Evolutionary conservation across 2,797 vertebrate genomes (phyloP).

Genomic region (Syngnathus rostellatus): DNA sequence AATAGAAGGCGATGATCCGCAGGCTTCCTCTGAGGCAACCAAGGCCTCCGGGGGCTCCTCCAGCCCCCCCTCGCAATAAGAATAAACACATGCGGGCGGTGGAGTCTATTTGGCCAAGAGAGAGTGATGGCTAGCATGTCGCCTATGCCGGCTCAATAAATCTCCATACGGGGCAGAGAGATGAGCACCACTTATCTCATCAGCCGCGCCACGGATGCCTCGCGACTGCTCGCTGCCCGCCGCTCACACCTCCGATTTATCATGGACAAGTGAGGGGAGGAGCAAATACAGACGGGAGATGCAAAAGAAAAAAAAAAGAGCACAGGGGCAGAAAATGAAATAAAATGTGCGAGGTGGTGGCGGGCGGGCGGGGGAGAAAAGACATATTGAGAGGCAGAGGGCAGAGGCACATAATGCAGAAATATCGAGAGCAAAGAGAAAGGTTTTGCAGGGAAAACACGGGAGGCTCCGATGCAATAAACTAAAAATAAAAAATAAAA

Average conservation of each 20-base stretch:
- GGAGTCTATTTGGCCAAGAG: constrained; percentile 76
- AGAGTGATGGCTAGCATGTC: constrained; percentile 85
- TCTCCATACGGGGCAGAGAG: constrained; percentile 86
- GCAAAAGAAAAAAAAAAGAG: constrained; percentile 47
- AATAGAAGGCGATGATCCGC: constrained; percentile 85
- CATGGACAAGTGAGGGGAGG: constrained; percentile 53
- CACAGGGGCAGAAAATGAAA: constrained; percentile 58
- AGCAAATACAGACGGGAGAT: constrained; percentile 53
- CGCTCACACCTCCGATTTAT: constrained; percentile 82
- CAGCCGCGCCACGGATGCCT: constrained; percentile 76
- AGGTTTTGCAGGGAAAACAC: constrained; percentile 76
- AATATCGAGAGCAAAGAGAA: constrained; percentile 85
- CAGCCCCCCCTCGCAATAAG: constrained; percentile 79
- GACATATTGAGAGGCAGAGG: constrained; percentile 66
- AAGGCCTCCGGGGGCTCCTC: constrained; percentile 65
- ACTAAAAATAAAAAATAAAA: constrained; percentile 72
- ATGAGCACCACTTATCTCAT: constrained; percentile 88
- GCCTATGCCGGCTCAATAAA: constrained; percentile 91
- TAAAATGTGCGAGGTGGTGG: constrained; percentile 38
- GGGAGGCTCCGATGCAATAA: constrained; percentile 65
- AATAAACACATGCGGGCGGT: constrained; percentile 84
- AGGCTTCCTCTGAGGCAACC: constrained; percentile 59
- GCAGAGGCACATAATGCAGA: constrained; percentile 81
- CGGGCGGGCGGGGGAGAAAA: constrained; percentile 25
- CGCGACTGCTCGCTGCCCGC: constrained; percentile 64